Conservation (phyloP, 2,888 invertebrate genomes). For the Monopis laevigella region DNA sequence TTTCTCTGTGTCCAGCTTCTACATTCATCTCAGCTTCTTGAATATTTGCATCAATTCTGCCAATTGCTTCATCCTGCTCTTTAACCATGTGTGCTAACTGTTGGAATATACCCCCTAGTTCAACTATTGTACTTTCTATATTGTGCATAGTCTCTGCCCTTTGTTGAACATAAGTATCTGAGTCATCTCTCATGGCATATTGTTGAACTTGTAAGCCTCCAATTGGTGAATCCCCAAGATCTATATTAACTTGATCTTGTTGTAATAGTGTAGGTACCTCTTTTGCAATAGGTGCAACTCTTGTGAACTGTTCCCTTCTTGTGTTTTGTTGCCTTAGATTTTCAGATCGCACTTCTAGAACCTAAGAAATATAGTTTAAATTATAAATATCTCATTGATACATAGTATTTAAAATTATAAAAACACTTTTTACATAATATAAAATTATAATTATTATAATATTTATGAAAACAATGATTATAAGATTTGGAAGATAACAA, state of each 20-base stretch:
- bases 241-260: slow-evolving; percentile 84
- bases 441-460: background rate
- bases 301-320: slow-evolving; percentile 87
- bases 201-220: slow-evolving; percentile 69
- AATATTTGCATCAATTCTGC: slow-evolving; percentile 96
- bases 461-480: background rate
- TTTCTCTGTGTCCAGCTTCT: slow-evolving; percentile 96
- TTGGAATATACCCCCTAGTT: slow-evolving; percentile 97
- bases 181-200: slow-evolving; percentile 82
- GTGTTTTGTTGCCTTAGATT: slow-evolving; percentile 95
- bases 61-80: slow-evolving; percentile 98
- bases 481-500: too few relatives aligned
- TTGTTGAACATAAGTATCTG: slow-evolving; percentile 89
- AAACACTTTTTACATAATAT: background rate
- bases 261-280: slow-evolving; percentile 54
- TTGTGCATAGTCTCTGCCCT: slow-evolving; percentile 99
- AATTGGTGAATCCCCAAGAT: slow-evolving; percentile 72
- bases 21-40: slow-evolving; percentile 96
- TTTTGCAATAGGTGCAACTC: slow-evolving; percentile 50
- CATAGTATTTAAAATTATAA: too few relatives aligned
- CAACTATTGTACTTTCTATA: slow-evolving; percentile 98
- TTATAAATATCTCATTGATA: too few relatives aligned
- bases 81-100: slow-evolving; percentile 97
- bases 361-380: slow-evolving; percentile 62
- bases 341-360: slow-evolving; percentile 97